Base-by-base conservation (phyloP, 2,888 invertebrate genomes). In the Sarcophaga carnaria region DNA sequence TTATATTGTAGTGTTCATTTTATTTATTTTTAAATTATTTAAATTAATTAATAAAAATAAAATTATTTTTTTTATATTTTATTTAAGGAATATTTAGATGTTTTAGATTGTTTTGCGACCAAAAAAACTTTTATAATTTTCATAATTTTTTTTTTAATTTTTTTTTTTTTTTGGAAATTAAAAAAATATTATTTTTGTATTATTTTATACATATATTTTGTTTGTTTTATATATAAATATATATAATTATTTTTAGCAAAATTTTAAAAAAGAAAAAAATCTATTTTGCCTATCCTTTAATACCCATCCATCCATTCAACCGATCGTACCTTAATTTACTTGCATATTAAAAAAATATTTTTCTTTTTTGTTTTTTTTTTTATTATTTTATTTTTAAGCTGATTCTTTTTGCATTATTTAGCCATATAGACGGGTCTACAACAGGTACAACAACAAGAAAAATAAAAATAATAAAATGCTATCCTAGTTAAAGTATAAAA, bases 401-500 rank as follows among this genome's bases (percentile, higher is more conserved):
- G 22, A 17, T 54, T 12, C 1, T 54, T 54, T 54, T 17, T 14
- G 54, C n/a, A 79, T 71, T 37, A 76, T 83, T 74, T 47, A 75
- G 75, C 49, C 80, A 81, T 80, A 83, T 90, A 91, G 92, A 91
- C 91, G 92, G 92, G 87, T 84, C 90, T 92, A 92, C 91, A 92
- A 92, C 92, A 92, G 92, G 92, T 92, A 92, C 92, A 92, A 92
- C 92, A 92, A 92, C 92, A 88, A 89, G 85, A 91, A 91, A 90
- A 91, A 77, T 80, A 84, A 79, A 91, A 83, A 81, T 82, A 91
- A 91, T 37, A 91, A 91, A 91, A 91, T 90, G 91, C 91, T 92
- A 92, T 89, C 87, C 90, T 88, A 86, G 79, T 45, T 72, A 71
- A 78, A 82, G 70, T 69, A n/a, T 72, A 87, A 64, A 82, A 80